Evolutionary conservation across 2,888 invertebrate genomes (phyloP), one percentile per base, ranked within the genome.

Genomic region (Stenolophus ochropezus): DNA sequence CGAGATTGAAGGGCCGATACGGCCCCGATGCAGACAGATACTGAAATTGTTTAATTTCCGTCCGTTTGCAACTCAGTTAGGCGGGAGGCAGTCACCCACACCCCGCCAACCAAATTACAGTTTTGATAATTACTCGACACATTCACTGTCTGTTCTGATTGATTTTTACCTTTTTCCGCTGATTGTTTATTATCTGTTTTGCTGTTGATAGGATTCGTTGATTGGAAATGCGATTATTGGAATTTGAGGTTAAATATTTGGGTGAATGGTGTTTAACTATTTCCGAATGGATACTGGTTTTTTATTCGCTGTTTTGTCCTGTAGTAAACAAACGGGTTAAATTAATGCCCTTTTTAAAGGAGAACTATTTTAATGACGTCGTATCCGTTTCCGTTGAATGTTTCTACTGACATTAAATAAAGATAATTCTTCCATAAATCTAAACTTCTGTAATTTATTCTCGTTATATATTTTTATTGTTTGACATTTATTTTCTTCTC

Each of bases 1-100:
- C 18, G 18, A 75, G 75, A 75, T 75, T 75, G 56, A 75, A 53
- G 47, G 16, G 4, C 25, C 8, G 75, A 75, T 75, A 75, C 51
- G 6, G 18, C 25, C 6, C 51, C 33, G 75, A 75, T 27, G 1
- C 56, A 53, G 75, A 75, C 75, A 75, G 75, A 75, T 75, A 53
- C 75, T 18, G 18, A 75, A 75, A 75, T 75, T 75, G 75, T 75
- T 75, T 75, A 75, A 75, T 75, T 75, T 75, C 75, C 75, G 75
- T 51, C 51, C 27, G 33, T 53, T 49, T 27, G 73, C 73, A 73
- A 73, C 71, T 71, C 25, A 71, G n/a, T 21, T 21, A 20, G 1
- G 16, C 0, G 6, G n/a, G 1, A 65, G 16, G 65, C 65, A 27
- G 14, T 14, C 49, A 11, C 47, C 11, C 33, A 42, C 23, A 65